Conservation (phyloP, 2,113 vertebrate genomes). For the Felis chaus region DNA sequence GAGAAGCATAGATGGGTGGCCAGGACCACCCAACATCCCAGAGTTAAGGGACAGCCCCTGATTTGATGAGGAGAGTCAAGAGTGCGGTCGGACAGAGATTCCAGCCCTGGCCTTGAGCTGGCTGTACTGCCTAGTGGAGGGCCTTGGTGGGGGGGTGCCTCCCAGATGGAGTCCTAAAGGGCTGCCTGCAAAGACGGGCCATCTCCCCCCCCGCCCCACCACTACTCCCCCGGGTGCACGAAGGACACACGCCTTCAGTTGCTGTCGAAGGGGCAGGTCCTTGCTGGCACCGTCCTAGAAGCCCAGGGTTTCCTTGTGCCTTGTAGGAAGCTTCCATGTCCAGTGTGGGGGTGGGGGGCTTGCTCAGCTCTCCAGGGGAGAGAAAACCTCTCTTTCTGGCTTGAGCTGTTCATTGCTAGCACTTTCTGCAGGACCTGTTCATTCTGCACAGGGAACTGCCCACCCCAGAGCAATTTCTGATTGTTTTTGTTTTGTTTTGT, state of each 20-base stretch:
- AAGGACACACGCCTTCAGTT: too few relatives aligned
- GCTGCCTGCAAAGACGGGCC: too few relatives aligned
- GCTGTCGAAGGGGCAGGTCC: too few relatives aligned
- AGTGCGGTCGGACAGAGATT: not conserved
- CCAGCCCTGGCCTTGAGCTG: not conserved
- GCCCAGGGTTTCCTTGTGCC: not conserved
- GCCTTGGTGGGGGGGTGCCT: rapidly evolving
- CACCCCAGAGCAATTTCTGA: not conserved
- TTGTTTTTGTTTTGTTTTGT: too few relatives aligned
- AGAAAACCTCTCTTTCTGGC: not conserved
- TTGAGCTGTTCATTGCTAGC: not conserved
- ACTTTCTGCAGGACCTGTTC: not conserved
- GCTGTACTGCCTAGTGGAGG: not conserved
- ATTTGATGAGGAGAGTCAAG: not conserved
- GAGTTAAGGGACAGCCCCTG: not conserved
- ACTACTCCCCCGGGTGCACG: not conserved
- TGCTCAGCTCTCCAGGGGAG: not conserved
- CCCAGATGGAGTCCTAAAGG: not conserved
- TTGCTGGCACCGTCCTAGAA: not conserved
- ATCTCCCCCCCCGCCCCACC: rapidly evolving
- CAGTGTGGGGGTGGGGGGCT: not conserved
- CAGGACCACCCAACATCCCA: too few relatives aligned
- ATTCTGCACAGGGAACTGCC: too few relatives aligned
- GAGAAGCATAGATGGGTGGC: too few relatives aligned
- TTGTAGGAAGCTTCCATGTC: not conserved